A percentile compares a stretch with the other conserved stretches of the same genome.
Evolutionary conservation across 2,888 invertebrate genomes (phyloP).

Genomic region (Megamerina dolium): DNA sequence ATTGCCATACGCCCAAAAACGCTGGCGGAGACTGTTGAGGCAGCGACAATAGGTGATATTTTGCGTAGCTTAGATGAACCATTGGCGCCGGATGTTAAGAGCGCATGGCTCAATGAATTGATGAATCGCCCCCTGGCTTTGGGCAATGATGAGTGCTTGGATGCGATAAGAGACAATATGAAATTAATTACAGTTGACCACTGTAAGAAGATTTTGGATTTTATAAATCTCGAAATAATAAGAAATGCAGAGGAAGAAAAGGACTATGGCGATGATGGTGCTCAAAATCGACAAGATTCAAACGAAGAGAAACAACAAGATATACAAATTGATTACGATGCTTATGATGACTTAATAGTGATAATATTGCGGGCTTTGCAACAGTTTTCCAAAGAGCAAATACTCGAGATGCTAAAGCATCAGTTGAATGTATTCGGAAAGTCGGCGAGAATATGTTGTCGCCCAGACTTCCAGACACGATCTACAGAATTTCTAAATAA

Average conservation of each 20-base stretch:
- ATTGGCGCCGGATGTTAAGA: conserved; percentile 18
- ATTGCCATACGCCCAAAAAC: conserved; percentile 31
- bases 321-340: conserved; percentile 9
- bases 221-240: conserved; percentile 19
- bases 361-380: conserved; percentile 26
- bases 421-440: conserved; percentile 26
- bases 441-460: conserved; percentile 18
- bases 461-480: conserved; percentile 22
- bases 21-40: conserved; percentile 23
- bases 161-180: conserved; percentile 28
- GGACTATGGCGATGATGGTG: conserved; percentile 5
- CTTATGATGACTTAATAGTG: conserved; percentile 21
- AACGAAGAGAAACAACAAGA: conserved; percentile 1
- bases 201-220: conserved; percentile 29
- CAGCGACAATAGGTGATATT: conserved; percentile 34
- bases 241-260: conserved; percentile 13
- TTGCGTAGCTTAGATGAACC: conserved; percentile 29
- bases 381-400: conserved; percentile 25
- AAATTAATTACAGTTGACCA: conserved; percentile 26
- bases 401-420: conserved; percentile 24
- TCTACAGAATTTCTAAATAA: conserved; percentile 35
- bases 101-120: conserved; percentile 32
- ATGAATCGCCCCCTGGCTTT: conserved; percentile 29
- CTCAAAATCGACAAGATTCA: background rate
- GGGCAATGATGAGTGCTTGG: conserved; percentile 37